Base-by-base conservation (phyloP, 1,140 invertebrate genomes). In the Meloidogyne exigua region DNA sequence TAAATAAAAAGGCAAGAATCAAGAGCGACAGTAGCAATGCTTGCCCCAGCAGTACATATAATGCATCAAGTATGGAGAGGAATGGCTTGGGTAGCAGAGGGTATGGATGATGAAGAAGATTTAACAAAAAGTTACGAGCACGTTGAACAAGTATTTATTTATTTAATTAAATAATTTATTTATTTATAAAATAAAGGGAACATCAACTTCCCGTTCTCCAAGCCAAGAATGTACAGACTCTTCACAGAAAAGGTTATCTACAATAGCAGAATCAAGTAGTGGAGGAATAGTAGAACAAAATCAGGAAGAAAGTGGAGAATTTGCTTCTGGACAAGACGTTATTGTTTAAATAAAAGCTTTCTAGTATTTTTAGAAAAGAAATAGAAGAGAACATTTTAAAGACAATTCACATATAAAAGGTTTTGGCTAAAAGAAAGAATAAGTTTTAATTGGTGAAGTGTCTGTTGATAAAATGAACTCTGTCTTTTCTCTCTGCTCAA, bases 1-100 rank as follows among this genome's bases (percentile, higher is more conserved):
- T 10, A 68, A 21, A 44, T 36, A 42, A 79, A 70, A 42, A 84
- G 83, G 49, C 77, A 80, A 44, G 84, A 85, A 75, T 81, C 79
- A 57, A 62, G 85, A 15, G 82, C 85, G 15, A 87, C 85, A 11
- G 86, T 87, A 18, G 86, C 86, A 9, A 87, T 87, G 85, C 70
- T 87, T 42, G 85, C 86, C 2, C 85, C 85, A 18, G 85, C 85
- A 2, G 81, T 87, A n/a, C 84, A 86, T 71, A 87, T 87, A 44
- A 86, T 87, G 84, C 85, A 87, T 67, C 85, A 86, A 68, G 83
- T 84, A n/a, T 85, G 84, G 84, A 80, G 80, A 63, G 84, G 86
- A 70, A 87, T 87, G 86, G 86, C 84, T 12, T 87, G 85, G 85
- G 85, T 87, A 1, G 84, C 86, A 9, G 85, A 87, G 65, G 85